Base-by-base conservation (phyloP, 2,797 vertebrate species). In the Arnoldichthys spilopterus region DNA sequence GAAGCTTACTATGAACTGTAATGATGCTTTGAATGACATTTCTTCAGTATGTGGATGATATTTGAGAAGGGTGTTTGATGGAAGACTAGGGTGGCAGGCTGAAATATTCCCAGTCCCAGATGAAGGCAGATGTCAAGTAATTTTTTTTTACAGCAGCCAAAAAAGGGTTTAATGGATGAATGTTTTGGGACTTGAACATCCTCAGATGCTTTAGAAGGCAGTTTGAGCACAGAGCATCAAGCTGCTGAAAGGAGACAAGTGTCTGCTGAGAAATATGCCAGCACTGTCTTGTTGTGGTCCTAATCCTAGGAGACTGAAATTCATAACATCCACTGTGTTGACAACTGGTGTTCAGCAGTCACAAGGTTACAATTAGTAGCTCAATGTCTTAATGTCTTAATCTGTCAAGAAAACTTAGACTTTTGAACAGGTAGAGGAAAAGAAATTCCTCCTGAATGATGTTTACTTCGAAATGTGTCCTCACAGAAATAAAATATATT, bases 161-260 rank as follows among this genome's bases (percentile, higher is more conserved):
- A 81, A 45, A 88, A 84, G 86, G 86, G 88, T 92, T 90, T 91
- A 92, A 91, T 92, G 88, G 87, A 90, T 85, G 80, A 84, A 87
- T 85, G 87, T 90, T 90, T 89, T 84, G 89, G 88, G 89, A 92
- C 87, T 89, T 88, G 85, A 75, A 80, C 79, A 85, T 82, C 84
- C 83, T 90, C 82, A 80, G 58, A 85, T 82, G 85, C 49, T 34
- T 84, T 62, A 37, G 22, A 82, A 78, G 87, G 77, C 75, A 49
- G 68, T 76, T 64, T 81, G 82, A 82, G 78, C 63, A 87, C 85
- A 84, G 79, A 88, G 84, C 78, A 69, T 87, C 82, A 86, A 74
- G 74, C 71, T 4, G 45, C 80, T 88, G 83, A 89, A 90, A 89
- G 77, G 68, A 85, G 88, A 89, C n/a, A 22, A 82, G 62, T 32